Conservation (phyloP, 2,888 invertebrate genomes). For the Xestia xanthographa region DNA sequence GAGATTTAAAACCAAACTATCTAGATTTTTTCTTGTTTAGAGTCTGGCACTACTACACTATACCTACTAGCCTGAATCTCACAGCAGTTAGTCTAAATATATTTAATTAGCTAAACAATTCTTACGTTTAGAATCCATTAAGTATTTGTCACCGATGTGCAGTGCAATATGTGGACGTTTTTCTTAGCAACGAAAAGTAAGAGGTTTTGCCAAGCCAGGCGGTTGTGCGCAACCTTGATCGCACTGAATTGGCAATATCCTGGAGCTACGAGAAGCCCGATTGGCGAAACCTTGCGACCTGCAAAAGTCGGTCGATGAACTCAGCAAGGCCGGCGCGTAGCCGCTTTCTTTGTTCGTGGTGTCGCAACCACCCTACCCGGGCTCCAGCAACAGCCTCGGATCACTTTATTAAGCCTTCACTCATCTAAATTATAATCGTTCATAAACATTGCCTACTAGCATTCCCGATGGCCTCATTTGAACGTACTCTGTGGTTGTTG, state of each 20-base stretch:
- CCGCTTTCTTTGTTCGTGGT: slow-evolving; percentile 89
- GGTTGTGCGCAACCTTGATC: slow-evolving; percentile 87
- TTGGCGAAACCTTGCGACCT: slow-evolving; percentile 90
- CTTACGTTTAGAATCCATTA: slow-evolving; percentile 19
- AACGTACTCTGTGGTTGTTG: slow-evolving; percentile 51
- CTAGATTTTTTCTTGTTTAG: slow-evolving; percentile 3
- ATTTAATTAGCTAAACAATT: slow-evolving; percentile 18
- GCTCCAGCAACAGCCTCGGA: slow-evolving; percentile 84
- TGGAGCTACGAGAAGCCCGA: slow-evolving; percentile 89
- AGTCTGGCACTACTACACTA: slow-evolving; percentile 2
- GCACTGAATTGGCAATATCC: slow-evolving; percentile 90
- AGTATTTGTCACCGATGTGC: slow-evolving; percentile 60
- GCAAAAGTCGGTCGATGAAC: slow-evolving; percentile 90
- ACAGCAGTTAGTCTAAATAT: slow-evolving; percentile 2
- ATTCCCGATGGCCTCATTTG: slow-evolving; percentile 69
- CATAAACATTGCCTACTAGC: slow-evolving; percentile 65
- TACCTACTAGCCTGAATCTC: background rate
- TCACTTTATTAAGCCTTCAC: slow-evolving; percentile 87
- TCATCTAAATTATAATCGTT: slow-evolving; percentile 83
- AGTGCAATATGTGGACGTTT: slow-evolving; percentile 72
- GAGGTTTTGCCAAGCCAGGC: slow-evolving; percentile 78
- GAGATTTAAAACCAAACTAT: background rate
- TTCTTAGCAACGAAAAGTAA: slow-evolving; percentile 85
- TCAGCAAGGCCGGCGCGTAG: slow-evolving; percentile 87
- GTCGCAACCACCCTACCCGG: slow-evolving; percentile 80